Evolutionary conservation across 2,113 vertebrate genomes (phyloP).

Genomic region (Petaurus breviceps): DNA sequence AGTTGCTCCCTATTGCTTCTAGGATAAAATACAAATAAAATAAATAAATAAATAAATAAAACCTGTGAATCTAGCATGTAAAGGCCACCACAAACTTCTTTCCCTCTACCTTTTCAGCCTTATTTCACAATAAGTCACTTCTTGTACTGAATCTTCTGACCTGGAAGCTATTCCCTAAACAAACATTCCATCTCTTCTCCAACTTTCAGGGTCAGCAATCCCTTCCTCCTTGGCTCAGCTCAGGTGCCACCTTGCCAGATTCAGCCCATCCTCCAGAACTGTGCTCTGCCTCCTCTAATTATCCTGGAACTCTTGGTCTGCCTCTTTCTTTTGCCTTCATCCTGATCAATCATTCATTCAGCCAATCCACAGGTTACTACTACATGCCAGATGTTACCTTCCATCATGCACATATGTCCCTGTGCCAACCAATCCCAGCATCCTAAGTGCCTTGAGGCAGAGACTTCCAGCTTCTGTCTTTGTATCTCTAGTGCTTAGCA

Average conservation of each 20-base stretch:
- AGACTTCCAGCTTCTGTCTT: not conserved
- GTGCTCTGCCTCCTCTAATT: not conserved
- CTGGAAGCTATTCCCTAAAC: not conserved
- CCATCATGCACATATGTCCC: not conserved
- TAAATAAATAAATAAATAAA: too few species aligned
- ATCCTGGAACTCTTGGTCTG: not conserved
- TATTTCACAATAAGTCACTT: not conserved
- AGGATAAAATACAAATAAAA: not conserved
- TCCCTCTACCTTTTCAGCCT: not conserved
- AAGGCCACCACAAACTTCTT: not conserved
- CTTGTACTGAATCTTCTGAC: not conserved
- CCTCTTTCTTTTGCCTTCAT: not conserved
- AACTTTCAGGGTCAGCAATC: not conserved
- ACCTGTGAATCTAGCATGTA: not conserved
- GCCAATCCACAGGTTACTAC: not conserved
- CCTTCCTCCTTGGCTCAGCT: not conserved
- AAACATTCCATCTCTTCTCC: not conserved
- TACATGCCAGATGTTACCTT: not conserved
- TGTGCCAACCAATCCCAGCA: not conserved
- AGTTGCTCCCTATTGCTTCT: not conserved
- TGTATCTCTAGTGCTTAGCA: not conserved
- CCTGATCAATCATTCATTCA: not conserved
- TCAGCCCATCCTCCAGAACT: not conserved
- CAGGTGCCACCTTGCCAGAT: not conserved
- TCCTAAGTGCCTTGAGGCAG: not conserved